Evolutionary conservation across 2,797 vertebrate species (phyloP).

Genomic region (Bucorvus abyssinicus): DNA sequence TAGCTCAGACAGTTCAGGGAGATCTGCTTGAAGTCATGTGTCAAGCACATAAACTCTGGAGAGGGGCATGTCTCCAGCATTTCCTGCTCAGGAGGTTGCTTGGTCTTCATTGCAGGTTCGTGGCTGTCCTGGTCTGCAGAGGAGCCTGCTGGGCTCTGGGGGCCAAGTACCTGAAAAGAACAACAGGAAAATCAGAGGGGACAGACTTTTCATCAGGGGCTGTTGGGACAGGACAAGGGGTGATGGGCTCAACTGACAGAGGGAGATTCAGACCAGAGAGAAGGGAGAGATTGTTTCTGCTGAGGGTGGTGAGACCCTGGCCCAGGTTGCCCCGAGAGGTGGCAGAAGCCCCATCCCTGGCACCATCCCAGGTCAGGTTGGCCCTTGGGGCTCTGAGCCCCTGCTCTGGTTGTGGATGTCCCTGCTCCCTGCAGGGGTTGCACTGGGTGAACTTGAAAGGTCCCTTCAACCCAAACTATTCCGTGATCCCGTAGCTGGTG

Average conservation of each 20-base stretch:
- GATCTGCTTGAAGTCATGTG: neutral
- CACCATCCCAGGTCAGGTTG: neutral
- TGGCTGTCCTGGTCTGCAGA: neutral
- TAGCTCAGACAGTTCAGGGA: neutral
- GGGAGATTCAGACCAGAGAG: neutral
- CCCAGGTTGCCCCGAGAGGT: neutral
- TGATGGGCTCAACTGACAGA: neutral
- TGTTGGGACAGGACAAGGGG: neutral
- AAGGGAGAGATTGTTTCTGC: too few species aligned
- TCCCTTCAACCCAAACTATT: too few species aligned
- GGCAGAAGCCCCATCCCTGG: neutral
- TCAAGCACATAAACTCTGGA: neutral
- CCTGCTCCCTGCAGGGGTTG: neutral
- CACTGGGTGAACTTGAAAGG: neutral
- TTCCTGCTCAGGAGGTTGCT: neutral
- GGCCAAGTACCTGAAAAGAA: neutral
- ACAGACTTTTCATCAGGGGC: too few species aligned
- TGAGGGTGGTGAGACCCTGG: neutral
- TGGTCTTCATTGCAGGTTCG: rapidly evolving
- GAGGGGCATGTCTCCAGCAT: neutral
- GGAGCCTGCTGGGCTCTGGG: too few species aligned
- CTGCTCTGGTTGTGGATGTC: neutral
- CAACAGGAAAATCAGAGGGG: neutral
- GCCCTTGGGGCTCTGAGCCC: neutral
- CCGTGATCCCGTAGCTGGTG: neutral